Conservation (phyloP, 2,113 vertebrate species). For the Siphamia tubifer region DNA sequence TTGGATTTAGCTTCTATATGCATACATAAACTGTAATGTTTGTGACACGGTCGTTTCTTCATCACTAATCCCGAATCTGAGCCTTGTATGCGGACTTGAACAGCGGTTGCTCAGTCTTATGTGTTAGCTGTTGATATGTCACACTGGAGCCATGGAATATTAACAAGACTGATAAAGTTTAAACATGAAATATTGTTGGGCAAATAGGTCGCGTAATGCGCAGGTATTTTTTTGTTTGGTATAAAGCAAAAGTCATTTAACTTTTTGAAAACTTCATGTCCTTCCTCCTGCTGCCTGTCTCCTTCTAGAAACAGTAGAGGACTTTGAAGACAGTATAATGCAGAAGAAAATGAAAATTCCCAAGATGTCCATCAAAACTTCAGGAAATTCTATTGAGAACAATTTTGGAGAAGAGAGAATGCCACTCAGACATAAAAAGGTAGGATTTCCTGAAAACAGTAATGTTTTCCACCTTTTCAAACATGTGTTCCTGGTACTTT, state of each 20-base stretch:
- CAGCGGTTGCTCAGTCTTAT: too few relatives aligned
- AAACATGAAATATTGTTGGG: too few relatives aligned
- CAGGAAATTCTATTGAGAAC: conserved; percentile 92
- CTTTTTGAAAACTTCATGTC: conserved; percentile 22
- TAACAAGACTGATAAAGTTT: too few relatives aligned
- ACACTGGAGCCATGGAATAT: too few relatives aligned
- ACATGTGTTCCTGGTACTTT: too few relatives aligned
- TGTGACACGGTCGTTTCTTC: background rate
- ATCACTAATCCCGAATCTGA: too few relatives aligned
- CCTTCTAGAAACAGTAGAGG: conserved; percentile 80
- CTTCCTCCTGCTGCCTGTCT: conserved; percentile 21
- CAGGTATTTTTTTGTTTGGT: too few relatives aligned
- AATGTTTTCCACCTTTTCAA: background rate
- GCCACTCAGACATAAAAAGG: conserved; percentile 98
- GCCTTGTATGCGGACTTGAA: too few relatives aligned
- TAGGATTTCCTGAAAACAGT: conserved; percentile 55
- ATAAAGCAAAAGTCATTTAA: too few relatives aligned
- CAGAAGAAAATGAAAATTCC: conserved; percentile 99
- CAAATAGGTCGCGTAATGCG: too few relatives aligned
- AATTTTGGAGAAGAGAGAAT: conserved; percentile 93
- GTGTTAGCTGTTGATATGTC: too few relatives aligned
- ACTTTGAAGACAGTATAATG: conserved; percentile 98
- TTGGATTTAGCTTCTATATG: background rate
- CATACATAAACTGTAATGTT: background rate
- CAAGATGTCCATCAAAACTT: conserved; percentile 92